phyloP scores from a whole-genome alignment of 2,888 invertebrate species.

The Hedychridium roseum region DNA sequence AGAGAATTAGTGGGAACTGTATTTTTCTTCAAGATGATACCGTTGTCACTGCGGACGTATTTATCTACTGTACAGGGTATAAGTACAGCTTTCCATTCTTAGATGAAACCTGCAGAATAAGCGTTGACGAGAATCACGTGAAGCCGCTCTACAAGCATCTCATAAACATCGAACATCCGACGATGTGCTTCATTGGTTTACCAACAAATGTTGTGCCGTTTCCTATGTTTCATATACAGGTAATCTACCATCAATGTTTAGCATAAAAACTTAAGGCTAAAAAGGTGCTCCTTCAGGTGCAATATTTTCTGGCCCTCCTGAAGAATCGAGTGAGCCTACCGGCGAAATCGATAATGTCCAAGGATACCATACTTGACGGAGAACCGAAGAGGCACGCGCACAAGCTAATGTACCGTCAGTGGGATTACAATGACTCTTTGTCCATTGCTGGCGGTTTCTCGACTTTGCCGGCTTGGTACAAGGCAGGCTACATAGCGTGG shows the following conservation, averaged over 20 bases:
- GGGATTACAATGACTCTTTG: conserved; percentile 63
- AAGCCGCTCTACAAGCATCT: conserved; percentile 79
- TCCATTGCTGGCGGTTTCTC: conserved; percentile 57
- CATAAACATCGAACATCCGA: conserved; percentile 77
- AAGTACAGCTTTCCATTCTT: conserved; percentile 76
- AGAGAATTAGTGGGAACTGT: conserved; percentile 64
- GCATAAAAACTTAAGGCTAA: too few relatives aligned
- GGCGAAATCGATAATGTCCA: conserved; percentile 71
- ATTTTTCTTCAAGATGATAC: conserved; percentile 71
- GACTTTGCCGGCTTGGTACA: conserved; percentile 56
- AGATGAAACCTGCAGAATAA: conserved; percentile 70
- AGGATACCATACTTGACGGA: conserved; percentile 67
- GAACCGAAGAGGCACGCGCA: conserved; percentile 62
- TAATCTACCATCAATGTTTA: conserved; percentile 47
- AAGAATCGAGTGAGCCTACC: conserved; percentile 71
- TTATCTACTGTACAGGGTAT: conserved; percentile 82
- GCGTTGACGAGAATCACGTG: conserved; percentile 71
- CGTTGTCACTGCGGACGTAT: conserved; percentile 69
- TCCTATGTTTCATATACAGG: conserved; percentile 78
- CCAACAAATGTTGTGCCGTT: conserved; percentile 74
- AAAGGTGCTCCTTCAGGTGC: too few relatives aligned
- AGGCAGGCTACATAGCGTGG: conserved; percentile 42
- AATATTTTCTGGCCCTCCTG: conserved; percentile 71
- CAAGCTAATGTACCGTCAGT: conserved; percentile 59
- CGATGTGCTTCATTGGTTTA: conserved; percentile 80